A percentile compares a stretch with the other conserved stretches of the same genome.
These are phyloP conservation scores for Esox masquinongy DNA, from an alignment of 2,797 vertebrate genomes.

Conservation along the genomic window DNA sequence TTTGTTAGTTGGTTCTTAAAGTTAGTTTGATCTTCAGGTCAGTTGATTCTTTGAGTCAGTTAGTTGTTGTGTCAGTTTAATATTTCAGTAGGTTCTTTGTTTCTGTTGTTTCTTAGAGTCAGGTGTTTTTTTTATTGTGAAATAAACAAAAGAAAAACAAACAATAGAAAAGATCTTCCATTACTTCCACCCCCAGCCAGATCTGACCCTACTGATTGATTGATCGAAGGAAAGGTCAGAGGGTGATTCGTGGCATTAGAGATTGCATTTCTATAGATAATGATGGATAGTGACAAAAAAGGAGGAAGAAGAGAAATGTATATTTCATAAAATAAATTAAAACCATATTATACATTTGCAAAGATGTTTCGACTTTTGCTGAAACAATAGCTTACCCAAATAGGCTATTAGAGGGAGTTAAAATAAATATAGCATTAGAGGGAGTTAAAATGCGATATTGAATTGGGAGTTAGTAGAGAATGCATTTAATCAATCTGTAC, in stretches of 20 bases:
- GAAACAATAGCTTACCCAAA: background rate
- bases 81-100: too few relatives aligned
- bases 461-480: background rate
- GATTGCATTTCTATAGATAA: too few relatives aligned
- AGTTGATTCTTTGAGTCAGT: too few relatives aligned
- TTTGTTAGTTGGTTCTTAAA: background rate
- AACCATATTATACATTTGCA: background rate
- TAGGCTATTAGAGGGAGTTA: background rate
- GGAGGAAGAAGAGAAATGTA: background rate
- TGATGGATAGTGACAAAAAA: background rate
- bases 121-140: background rate
- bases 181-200: too few relatives aligned
- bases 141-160: background rate
- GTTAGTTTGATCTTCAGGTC: too few relatives aligned
- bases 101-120: background rate
- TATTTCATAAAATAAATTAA: background rate
- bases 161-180: background rate
- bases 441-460: background rate
- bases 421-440: background rate
- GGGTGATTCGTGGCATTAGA: too few relatives aligned
- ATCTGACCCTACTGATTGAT: too few relatives aligned
- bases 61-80: too few relatives aligned
- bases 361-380: background rate
- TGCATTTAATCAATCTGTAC: background rate
- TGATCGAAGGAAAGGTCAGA: too few relatives aligned